These are phyloP conservation scores for Campopleginae sp. DNA, from an alignment of 2,888 invertebrate species.

Conservation along the genomic window DNA sequence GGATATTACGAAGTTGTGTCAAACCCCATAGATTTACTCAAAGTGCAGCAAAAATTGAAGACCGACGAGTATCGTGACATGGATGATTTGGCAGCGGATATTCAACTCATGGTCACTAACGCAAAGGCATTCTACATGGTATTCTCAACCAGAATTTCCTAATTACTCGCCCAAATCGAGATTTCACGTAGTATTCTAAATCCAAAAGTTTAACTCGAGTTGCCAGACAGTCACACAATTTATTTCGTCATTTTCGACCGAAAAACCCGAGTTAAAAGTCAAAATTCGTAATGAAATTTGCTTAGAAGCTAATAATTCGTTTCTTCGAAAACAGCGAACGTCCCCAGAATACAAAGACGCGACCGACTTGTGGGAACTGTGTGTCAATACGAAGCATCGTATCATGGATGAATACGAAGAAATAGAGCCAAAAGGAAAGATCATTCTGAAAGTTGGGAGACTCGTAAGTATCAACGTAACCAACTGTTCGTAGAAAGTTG, in stretches of 20 bases:
- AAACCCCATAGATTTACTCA: conserved; percentile 97
- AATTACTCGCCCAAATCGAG: not conserved
- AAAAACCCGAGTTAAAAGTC: not conserved
- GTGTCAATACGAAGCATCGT: conserved; percentile 86
- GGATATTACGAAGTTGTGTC: conserved; percentile 96
- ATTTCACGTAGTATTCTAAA: not conserved
- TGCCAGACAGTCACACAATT: not conserved
- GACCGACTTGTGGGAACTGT: conserved; percentile 93
- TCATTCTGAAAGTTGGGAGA: conserved; percentile 86
- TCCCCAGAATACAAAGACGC: conserved; percentile 96
- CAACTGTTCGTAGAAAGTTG: not conserved
- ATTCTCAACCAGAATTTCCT: conserved; percentile 46
- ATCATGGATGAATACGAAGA: conserved; percentile 85
- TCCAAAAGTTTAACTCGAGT: not conserved
- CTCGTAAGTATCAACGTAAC: conserved; percentile 78
- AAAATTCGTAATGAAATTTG: not conserved
- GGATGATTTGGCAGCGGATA: conserved; percentile 95
- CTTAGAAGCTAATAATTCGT: not conserved
- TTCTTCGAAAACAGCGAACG: conserved; percentile 86
- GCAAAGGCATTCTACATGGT: conserved; percentile 97
- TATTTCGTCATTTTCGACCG: not conserved
- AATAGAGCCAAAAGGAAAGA: conserved; percentile 85
- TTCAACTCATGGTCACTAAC: conserved; percentile 96
- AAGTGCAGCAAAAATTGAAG: conserved; percentile 98
- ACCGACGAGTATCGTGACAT: conserved; percentile 98